Base-by-base conservation (phyloP, 2,888 invertebrate species). In the Pristionchus mayeri region DNA sequence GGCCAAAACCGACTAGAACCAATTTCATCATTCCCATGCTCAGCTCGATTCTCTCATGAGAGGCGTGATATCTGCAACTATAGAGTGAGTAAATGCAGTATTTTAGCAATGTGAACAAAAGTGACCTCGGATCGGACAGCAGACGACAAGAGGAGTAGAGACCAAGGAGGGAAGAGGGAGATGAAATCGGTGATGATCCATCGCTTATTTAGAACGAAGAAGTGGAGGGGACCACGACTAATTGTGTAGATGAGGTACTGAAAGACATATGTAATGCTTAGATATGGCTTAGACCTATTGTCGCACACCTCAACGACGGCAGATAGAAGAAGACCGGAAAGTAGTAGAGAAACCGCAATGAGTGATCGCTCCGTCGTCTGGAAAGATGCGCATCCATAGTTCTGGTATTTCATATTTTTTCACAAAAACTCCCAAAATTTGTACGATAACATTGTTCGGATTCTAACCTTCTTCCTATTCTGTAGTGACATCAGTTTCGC, bases 161-260 rank as follows among this genome's bases (percentile, higher is more conserved):
- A 81, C 81, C 81, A 81, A 18, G 81, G 81, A 44, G 81, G 81
- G 40, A 81, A 81, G 24, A 81, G 81, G 13, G 81, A 60, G 44
- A 81, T 30, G 44, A 81, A 81, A 24, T 81, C 34, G 57, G 57
- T 81, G 40, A 81, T 44, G n/a, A 81, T 81, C 81, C 81, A 81
- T 60, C 81, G 81, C 24, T 54, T 24, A 44, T 81, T 81, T 3
- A 81, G 81, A 60, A 81, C 11, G 30, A 27, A 81, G 60, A 60
- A 57, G 18, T 37, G 21, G 3, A 21, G 21, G 24, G 57, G 30
- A 0, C 16, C 52, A 18, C 81, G 81, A 16, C 18, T 16, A 6
- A 81, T n/a, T 11, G 57, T 27, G 60, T 81, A 40, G 40, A 81
- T 81, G 40, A 81, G 37, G 27, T 81, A 81, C 81, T 81, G 57